A percentile compares a stretch with the other conserved stretches of the same genome.
Conservation (phyloP, 2,888 invertebrate genomes). For the Mongoloraphidia duomilia region DNA sequence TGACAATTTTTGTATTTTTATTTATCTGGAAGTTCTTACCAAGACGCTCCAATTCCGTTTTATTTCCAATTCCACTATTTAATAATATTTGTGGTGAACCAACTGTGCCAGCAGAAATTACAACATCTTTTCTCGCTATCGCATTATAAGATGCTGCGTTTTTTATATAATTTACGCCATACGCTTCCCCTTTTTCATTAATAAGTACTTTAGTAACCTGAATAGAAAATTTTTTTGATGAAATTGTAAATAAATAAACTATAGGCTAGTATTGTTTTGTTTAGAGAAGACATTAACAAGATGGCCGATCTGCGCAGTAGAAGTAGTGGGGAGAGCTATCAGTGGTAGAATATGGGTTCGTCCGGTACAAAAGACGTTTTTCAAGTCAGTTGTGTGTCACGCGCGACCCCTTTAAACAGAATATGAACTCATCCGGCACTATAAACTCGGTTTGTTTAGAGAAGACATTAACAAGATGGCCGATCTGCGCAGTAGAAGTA, state of each 20-base stretch:
- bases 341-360: background rate
- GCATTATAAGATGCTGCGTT: background rate
- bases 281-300: no score
- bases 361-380: background rate
- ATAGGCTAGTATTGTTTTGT: background rate
- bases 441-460: no score
- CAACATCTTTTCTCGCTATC: constrained; percentile 1
- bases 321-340: no score
- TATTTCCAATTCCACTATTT: constrained; percentile 2
- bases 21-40: background rate
- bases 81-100: constrained; percentile 5
- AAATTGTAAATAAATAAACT: background rate
- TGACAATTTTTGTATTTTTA: no score
- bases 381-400: no score
- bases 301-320: no score
- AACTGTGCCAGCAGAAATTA: constrained; percentile 2
- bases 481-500: no score
- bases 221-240: background rate
- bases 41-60: background rate
- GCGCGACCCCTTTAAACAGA: no score
- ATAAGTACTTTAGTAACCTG: background rate
- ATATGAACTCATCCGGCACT: no score
- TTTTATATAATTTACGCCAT: constrained; percentile 3
- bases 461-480: no score
- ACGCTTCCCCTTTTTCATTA: background rate